Conservation (phyloP, 2,797 vertebrate genomes). For the Thunnus albacares region DNA sequence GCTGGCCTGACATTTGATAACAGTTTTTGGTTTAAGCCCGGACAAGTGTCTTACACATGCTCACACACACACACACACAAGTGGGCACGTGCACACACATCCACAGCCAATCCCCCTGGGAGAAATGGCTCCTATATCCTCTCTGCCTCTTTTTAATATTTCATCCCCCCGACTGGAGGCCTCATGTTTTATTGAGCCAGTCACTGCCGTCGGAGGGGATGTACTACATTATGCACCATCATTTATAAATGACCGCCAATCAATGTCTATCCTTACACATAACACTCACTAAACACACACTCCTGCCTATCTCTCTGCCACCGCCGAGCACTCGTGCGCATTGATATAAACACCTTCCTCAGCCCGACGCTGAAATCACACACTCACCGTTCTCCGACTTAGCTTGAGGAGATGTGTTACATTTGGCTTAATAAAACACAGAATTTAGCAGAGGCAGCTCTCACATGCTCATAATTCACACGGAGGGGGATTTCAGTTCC, state of each 20-base stretch:
- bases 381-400: neutral
- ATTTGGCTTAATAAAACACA: constrained; percentile 33
- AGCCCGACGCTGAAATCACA: neutral
- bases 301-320: neutral
- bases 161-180: constrained; percentile 70
- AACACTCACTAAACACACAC: constrained; percentile 68
- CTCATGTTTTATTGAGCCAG: constrained; percentile 84
- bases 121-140: constrained; percentile 60
- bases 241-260: constrained; percentile 83
- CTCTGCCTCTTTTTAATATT: constrained; percentile 77
- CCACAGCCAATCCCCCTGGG: constrained; percentile 1
- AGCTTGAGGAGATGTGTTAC: constrained; percentile 27
- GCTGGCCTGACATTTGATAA: constrained; percentile 55
- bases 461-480: constrained; percentile 44
- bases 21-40: constrained; percentile 33
- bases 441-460: constrained; percentile 18
- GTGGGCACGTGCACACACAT: constrained; percentile 14
- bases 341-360: neutral
- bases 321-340: neutral
- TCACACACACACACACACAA: constrained; percentile 21
- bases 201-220: constrained; percentile 70
- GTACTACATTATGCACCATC: constrained; percentile 85
- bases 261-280: constrained; percentile 66
- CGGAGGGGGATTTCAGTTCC: constrained; percentile 29
- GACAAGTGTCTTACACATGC: constrained; percentile 54